Evolutionary conservation across 35 echinoderm and acorn worm genomes (phyloP).

Genomic region (Ophiothrix spiculata): DNA sequence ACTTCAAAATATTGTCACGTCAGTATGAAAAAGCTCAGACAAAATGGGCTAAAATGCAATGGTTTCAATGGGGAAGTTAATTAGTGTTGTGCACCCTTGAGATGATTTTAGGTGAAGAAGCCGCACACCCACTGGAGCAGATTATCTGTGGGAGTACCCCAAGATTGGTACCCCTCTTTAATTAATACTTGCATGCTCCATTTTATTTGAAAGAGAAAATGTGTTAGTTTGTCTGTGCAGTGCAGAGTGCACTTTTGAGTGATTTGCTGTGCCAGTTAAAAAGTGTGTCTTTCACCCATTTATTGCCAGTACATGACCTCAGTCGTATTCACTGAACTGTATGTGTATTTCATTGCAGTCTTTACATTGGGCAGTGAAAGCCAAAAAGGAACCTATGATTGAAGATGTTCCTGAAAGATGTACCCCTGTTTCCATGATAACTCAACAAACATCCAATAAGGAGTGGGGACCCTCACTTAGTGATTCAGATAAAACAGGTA

Average conservation of each 20-base stretch:
- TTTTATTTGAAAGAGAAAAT: not conserved
- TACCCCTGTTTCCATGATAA: not conserved
- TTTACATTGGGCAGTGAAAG: slow-evolving; percentile 83
- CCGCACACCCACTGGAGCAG: no score
- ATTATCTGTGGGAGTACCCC: no score
- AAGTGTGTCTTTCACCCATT: not conserved
- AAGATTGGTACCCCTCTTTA: no score
- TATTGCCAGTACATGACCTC: not conserved
- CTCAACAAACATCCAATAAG: not conserved
- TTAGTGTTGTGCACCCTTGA: no score
- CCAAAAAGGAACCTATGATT: slow-evolving; percentile 72
- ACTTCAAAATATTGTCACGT: no score
- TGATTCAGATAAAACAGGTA: no score
- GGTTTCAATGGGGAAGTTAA: no score
- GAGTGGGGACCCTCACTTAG: not conserved
- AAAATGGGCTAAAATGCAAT: no score
- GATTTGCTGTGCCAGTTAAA: not conserved
- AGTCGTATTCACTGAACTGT: not conserved
- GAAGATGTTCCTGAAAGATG: slow-evolving; percentile 27
- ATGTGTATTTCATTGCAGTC: slow-evolving; percentile 54
- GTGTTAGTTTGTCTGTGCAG: no score
- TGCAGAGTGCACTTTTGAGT: not conserved
- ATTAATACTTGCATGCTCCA: no score
- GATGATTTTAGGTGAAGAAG: not conserved
- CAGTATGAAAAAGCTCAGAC: no score